phyloP scores from a whole-genome alignment of 2,113 vertebrate species.

The Meriones unguiculatus region DNA sequence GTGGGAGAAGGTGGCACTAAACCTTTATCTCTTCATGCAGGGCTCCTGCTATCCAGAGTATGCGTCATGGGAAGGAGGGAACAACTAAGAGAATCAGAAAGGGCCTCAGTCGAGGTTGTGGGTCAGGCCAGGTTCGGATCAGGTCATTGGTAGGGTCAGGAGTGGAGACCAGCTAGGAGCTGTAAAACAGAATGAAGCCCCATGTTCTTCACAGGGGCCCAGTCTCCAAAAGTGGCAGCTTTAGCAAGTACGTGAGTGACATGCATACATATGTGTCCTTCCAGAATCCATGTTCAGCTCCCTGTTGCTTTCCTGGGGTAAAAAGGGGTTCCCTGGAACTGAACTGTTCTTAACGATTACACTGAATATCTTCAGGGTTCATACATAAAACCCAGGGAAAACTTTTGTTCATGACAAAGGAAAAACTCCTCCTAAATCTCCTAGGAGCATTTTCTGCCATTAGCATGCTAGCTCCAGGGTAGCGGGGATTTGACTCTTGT shows the following conservation, averaged over 20 bases:
- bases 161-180: background rate
- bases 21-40: background rate
- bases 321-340: background rate
- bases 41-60: background rate
- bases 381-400: constrained; percentile 25
- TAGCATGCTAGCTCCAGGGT: background rate
- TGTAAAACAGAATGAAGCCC: background rate
- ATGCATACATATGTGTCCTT: background rate
- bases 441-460: background rate
- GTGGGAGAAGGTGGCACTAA: background rate
- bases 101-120: background rate
- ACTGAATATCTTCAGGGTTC: background rate
- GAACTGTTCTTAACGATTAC: constrained; percentile 33
- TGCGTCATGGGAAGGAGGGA: background rate
- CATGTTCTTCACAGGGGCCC: background rate
- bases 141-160: background rate
- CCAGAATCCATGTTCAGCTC: background rate
- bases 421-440: constrained; percentile 15
- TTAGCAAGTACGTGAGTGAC: background rate
- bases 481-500: background rate
- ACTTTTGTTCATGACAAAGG: background rate
- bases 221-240: background rate
- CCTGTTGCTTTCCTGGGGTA: background rate
- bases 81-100: background rate
- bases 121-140: background rate